Conservation (phyloP, 1,140 invertebrate genomes). For the Tetragonula clypearis region DNA sequence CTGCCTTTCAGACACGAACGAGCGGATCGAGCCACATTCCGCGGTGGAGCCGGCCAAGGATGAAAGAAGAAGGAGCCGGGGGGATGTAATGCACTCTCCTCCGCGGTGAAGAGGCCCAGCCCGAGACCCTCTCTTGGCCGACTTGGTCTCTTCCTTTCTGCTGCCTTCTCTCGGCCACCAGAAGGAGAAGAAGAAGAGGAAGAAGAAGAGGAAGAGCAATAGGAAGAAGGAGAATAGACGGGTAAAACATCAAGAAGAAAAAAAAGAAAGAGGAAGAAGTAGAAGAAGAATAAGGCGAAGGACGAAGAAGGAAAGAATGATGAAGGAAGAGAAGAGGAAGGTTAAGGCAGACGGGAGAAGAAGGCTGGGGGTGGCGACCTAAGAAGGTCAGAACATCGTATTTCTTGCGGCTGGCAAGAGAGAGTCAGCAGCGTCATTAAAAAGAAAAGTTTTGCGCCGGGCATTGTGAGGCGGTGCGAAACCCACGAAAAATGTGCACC, state of each 20-base stretch:
- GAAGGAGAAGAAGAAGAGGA: neutral
- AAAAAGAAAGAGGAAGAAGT: neutral
- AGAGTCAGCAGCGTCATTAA: conserved; percentile 43
- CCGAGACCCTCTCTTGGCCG: conserved; percentile 1
- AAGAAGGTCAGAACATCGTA: conserved; percentile 53
- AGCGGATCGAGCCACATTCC: conserved; percentile 55
- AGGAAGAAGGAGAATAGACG: conserved; percentile 1
- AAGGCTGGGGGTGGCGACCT: conserved; percentile 46
- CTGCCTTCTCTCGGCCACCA: conserved; percentile 4
- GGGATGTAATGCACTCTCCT: conserved; percentile 49
- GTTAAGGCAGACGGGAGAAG: conserved; percentile 3
- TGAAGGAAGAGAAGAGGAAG: conserved; percentile 21
- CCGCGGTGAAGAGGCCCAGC: conserved; percentile 34
- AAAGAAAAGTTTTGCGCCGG: conserved; percentile 34
- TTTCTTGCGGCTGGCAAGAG: conserved; percentile 31
- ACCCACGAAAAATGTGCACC: conserved; percentile 13
- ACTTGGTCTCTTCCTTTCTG: conserved; percentile 30
- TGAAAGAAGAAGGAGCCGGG: conserved; percentile 52
- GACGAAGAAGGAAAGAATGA: neutral
- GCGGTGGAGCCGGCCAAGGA: conserved; percentile 50
- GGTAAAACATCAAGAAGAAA: neutral
- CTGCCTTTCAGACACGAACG: conserved; percentile 51
- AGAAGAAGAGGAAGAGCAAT: neutral
- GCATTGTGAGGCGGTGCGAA: conserved; percentile 23
- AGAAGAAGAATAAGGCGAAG: conserved; percentile 3